Conservation (phyloP, 2,888 invertebrate genomes). For the Harpalus rubripes region DNA sequence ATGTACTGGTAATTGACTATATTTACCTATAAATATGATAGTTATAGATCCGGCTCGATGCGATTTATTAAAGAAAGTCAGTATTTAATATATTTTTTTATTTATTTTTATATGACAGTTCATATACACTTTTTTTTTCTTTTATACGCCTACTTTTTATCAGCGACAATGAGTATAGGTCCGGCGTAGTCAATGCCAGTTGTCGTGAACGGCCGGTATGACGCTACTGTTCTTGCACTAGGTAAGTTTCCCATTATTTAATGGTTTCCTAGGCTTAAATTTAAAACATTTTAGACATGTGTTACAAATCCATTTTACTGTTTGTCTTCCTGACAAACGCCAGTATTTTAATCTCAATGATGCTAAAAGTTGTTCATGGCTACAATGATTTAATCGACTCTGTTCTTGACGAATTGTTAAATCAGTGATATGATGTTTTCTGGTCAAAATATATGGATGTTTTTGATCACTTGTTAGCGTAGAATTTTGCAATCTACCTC, state of each 20-base stretch:
- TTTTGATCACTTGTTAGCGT: background rate
- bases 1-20: too few species aligned
- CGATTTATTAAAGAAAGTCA: too few species aligned
- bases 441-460: slow-evolving; percentile 52
- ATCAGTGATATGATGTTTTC: slow-evolving; percentile 49
- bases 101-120: too few species aligned
- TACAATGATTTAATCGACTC: slow-evolving; percentile 16
- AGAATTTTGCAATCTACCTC: slow-evolving; percentile 41
- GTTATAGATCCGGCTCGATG: too few species aligned
- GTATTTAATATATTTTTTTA: too few species aligned
- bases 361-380: slow-evolving; percentile 68
- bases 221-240: slow-evolving; percentile 70
- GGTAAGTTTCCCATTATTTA: slow-evolving; percentile 74
- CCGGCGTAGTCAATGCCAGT: slow-evolving; percentile 68
- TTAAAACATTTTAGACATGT: slow-evolving; percentile 72
- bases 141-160: too few species aligned
- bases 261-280: slow-evolving; percentile 68
- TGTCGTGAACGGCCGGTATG: slow-evolving; percentile 70
- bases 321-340: slow-evolving; percentile 71
- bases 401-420: slow-evolving; percentile 45
- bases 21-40: too few species aligned
- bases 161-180: slow-evolving; percentile 69
- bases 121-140: too few species aligned
- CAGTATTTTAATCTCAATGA: too few species aligned
- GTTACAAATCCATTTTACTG: slow-evolving; percentile 68